A percentile compares a stretch with the other conserved stretches of the same genome.
Evolutionary conservation across 2,113 vertebrate genomes (phyloP).

Genomic region (Conger conger): DNA sequence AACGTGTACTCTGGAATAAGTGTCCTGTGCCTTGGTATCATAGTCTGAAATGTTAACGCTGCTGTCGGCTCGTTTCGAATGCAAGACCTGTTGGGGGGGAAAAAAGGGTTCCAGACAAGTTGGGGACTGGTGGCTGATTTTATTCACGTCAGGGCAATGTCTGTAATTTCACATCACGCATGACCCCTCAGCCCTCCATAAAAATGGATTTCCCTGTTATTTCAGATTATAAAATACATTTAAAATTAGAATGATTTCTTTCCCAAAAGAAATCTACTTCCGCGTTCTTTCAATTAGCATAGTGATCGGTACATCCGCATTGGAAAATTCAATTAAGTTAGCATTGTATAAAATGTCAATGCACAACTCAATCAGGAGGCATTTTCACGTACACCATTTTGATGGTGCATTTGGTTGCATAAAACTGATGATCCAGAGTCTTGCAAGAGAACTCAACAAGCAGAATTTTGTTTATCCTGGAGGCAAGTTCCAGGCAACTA

Average conservation of each 20-base stretch:
- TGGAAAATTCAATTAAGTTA: no score
- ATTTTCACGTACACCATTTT: not conserved
- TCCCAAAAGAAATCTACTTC: no score
- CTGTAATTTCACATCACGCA: no score
- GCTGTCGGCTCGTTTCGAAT: not conserved
- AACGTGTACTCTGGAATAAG: not conserved
- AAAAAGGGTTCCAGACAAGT: not conserved
- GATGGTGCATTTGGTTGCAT: not conserved
- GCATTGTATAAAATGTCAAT: not conserved
- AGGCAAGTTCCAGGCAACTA: slow-evolving; percentile 5
- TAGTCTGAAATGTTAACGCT: not conserved
- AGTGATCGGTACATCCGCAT: no score
- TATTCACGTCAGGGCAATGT: not conserved
- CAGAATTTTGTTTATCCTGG: not conserved
- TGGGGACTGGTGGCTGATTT: not conserved
- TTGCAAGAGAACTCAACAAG: not conserved
- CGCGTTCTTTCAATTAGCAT: no score
- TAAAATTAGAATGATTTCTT: not conserved
- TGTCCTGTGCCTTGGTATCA: no score
- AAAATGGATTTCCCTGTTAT: not conserved
- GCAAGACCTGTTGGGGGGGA: no score
- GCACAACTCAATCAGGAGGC: not conserved
- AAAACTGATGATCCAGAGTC: not conserved
- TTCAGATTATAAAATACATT: not conserved
- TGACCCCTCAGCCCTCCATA: not conserved